Evolutionary conservation across 2,797 vertebrate species (phyloP).

Genomic region (Odontamblyopus lacepedii): DNA sequence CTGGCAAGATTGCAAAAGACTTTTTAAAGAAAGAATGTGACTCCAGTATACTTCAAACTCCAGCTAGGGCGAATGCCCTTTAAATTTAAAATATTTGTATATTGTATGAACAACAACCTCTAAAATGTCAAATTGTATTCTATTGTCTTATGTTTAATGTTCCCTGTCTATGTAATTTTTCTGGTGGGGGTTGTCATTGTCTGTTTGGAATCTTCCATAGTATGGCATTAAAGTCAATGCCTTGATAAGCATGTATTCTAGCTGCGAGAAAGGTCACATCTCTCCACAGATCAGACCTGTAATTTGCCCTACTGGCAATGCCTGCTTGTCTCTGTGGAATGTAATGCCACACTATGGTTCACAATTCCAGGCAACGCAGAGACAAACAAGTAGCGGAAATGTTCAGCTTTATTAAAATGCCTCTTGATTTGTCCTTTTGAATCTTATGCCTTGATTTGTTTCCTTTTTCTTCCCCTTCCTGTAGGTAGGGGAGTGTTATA

Average conservation of each 20-base stretch:
- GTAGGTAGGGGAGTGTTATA: constrained; percentile 31
- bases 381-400: neutral
- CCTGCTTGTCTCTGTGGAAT: neutral
- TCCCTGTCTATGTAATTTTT: neutral
- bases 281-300: neutral
- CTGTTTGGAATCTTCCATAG: neutral
- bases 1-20: neutral
- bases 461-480: constrained; percentile 41
- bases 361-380: neutral
- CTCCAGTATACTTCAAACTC: too few relatives aligned
- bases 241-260: neutral
- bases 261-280: neutral
- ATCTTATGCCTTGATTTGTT: constrained; percentile 46
- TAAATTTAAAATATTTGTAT: too few relatives aligned
- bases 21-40: neutral
- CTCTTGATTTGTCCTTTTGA: neutral
- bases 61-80: too few relatives aligned
- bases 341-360: neutral
- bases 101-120: neutral
- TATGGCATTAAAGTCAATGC: neutral
- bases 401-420: neutral
- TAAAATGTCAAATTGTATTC: neutral
- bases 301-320: neutral
- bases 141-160: neutral
- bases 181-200: neutral